Percentiles rank a stretch among this genome's conserved stretches.
phyloP scores from a whole-genome alignment of 2,113 vertebrate genomes.

The Archocentrus centrarchus region DNA sequence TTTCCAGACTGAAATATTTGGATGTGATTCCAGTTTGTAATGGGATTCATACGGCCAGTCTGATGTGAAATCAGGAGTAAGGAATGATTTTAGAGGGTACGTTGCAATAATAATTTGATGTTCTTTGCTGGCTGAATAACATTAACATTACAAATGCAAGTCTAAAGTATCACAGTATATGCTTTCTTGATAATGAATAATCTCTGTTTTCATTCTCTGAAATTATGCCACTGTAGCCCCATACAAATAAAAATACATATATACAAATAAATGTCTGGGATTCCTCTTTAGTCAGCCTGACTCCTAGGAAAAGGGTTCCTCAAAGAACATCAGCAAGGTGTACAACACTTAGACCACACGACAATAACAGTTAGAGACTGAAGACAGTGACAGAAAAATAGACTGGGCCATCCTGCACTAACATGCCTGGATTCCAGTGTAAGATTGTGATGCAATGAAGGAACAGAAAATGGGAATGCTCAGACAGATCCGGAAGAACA shows the following conservation, averaged over 20 bases:
- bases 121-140: background rate
- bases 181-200: background rate
- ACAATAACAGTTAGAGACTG: background rate
- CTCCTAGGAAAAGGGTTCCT: background rate
- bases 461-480: constrained; percentile 19
- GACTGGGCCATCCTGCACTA: constrained; percentile 49
- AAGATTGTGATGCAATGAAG: constrained; percentile 58
- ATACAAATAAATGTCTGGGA: background rate
- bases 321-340: background rate
- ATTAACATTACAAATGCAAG: background rate
- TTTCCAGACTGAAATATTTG: background rate
- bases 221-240: background rate
- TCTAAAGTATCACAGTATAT: background rate
- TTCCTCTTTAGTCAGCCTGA: background rate
- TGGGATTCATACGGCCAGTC: background rate
- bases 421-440: constrained; percentile 65
- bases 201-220: background rate
- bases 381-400: background rate
- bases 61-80: background rate
- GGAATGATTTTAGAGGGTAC: background rate
- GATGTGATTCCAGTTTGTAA: background rate
- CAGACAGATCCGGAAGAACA: constrained; percentile 21
- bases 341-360: background rate
- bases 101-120: background rate
- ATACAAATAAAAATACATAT: background rate